Evolutionary conservation across 92 coral and sea anemone genomes (phyloP).

Genomic region (Metridium senile): DNA sequence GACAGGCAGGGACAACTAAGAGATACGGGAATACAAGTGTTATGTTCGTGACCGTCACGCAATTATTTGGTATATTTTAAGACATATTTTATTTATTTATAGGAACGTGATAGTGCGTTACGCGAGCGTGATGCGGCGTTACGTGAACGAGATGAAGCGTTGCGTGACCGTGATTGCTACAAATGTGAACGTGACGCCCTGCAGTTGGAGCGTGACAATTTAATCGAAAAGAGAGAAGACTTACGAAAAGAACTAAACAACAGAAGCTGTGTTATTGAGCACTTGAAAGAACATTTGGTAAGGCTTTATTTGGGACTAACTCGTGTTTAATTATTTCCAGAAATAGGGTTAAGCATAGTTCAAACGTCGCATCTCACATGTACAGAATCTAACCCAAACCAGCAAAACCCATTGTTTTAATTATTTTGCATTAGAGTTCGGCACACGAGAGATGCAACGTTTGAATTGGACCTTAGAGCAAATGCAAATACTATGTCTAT

Average conservation of each 20-base stretch:
- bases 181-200: constrained; percentile 79
- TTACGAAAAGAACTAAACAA: constrained; percentile 66
- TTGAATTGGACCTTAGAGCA: no score
- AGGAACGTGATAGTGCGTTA: constrained; percentile 11
- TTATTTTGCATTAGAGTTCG: no score
- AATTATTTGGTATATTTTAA: neutral
- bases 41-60: no score
- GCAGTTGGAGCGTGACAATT: constrained; percentile 62
- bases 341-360: no score
- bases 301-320: constrained; percentile 13
- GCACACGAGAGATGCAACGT: no score
- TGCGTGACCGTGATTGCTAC: constrained; percentile 69
- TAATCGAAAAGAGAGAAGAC: constrained; percentile 51
- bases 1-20: no score
- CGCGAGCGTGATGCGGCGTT: constrained; percentile 59
- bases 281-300: constrained; percentile 81
- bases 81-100: neutral
- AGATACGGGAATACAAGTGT: no score
- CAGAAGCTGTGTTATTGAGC: constrained; percentile 70
- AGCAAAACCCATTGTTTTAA: no score
- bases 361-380: no score
- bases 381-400: no score
- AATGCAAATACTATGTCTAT: no score
- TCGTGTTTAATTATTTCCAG: no score
- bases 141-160: constrained; percentile 52